phyloP scores from a whole-genome alignment of 2,888 invertebrate genomes.

The Yponomeuta plumbellus region DNA sequence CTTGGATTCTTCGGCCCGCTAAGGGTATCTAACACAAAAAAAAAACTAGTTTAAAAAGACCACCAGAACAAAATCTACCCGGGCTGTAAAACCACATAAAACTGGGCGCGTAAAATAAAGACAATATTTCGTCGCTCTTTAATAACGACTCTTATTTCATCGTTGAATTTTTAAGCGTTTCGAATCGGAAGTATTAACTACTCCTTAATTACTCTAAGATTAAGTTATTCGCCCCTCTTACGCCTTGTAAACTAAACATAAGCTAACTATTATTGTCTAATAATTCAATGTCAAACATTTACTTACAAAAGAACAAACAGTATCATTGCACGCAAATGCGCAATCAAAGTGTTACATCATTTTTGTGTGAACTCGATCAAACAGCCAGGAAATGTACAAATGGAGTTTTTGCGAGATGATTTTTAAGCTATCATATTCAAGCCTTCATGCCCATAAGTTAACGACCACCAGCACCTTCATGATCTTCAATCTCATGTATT shows the following conservation, averaged over 20 bases:
- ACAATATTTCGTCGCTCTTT: neutral
- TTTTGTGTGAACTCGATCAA: neutral
- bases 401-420: too few species aligned
- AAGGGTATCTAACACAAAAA: too few species aligned
- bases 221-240: neutral
- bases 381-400: neutral
- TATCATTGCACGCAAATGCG: conserved; percentile 10
- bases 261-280: conserved; percentile 8
- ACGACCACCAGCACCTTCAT: too few species aligned
- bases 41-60: too few species aligned
- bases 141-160: neutral
- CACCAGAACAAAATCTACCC: too few species aligned
- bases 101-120: neutral
- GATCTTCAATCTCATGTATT: too few species aligned
- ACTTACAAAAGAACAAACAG: conserved; percentile 22
- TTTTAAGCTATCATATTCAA: too few species aligned
- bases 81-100: too few species aligned
- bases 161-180: neutral
- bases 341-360: neutral
- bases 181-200: neutral
- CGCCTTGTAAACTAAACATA: neutral
- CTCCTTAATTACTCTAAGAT: neutral
- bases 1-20: too few species aligned
- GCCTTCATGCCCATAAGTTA: too few species aligned
- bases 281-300: conserved; percentile 12